Evolutionary conservation across 2,113 vertebrate genomes (phyloP), one percentile per base, ranked within the genome.

Genomic region (Chloebia gouldiae): DNA sequence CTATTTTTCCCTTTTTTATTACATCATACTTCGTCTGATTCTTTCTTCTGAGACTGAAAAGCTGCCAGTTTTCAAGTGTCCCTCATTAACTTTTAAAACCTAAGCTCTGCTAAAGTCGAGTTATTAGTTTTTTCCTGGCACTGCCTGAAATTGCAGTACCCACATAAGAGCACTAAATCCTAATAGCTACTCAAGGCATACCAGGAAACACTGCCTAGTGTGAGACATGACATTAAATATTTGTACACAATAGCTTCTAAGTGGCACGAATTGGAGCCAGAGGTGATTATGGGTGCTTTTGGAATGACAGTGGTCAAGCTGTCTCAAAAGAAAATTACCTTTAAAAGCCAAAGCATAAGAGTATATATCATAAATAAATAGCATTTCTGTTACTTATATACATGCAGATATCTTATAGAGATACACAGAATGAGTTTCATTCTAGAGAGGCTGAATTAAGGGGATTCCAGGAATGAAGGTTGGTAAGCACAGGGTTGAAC

Each of bases 61-160:
- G 79, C 60, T 92, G 97, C 94, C 97, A 97, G 81, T 70, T 93
- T 96, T 97, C 91, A 95, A 97, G 95, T 95, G 96, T 93, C 97
- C 59, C 95, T 96, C 92, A 93, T 97, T 96, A 97, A 96, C 88
- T 96, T 97, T 94, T 92, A 96, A 94, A 97, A 72, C 75, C 84
- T 76, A 83, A 94, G 81, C 91, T 81, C 81, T 96, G 83, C 91
- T 96, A 47, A 96, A 94, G 93, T 87, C 59, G 53, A 95, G 81
- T 90, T 94, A 86, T 93, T 90, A 91, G 68, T 91, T 96, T 95
- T 97, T 97, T 97, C 94, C 97, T 97, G 97, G 97, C 94, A 95
- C 88, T 57, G 70, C 49, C 64, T 96, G 83, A 57, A 85, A 79
- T 65, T 85, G 66, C 93, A 91, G 51, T 96, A 77, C 84, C 91